Base-by-base conservation (phyloP, 1,140 invertebrate species). In the Pogonus chalceus region DNA sequence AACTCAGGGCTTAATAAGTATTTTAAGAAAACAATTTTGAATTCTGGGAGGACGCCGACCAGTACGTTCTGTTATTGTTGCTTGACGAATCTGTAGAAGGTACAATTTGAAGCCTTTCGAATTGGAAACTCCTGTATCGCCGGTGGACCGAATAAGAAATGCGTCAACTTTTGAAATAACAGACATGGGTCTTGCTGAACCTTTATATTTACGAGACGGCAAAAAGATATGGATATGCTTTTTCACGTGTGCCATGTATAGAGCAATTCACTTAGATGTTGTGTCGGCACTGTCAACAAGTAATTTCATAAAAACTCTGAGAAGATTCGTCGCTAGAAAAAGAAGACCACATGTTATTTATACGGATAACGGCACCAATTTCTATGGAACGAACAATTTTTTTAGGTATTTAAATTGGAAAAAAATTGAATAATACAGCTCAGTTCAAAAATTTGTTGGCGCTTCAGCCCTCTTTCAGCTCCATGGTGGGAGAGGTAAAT, bases 321-420 rank as follows among this genome's bases (percentile, higher is more conserved):
- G 65, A 16, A 48, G 66, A 47, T 72, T 72, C 53, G 55, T 69
- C 12, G 60, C 60, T n/a, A 51, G 63, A 47, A 57, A 65, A 56
- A 65, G 67, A 37, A 52, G 63, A 51, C 68, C 66, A 2, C 35
- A 43, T 1, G 60, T 60, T 0, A 64, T 76, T 7, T 72, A 65
- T 46, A 69, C 60, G 37, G 68, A 75, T 52, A 72, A 74, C 52
- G 72, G 64, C 0, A 67, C 58, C 3, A 72, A 68, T 56, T 72
- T 71, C 49, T 50, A 39, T 12, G 60, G 64, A 2, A 49, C 60
- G 18, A 50, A 55, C 37, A 69, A 67, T 51, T 26, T 52, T 24
- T 62, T 69, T 7, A 51, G 47, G 31, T 51, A 51, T 35, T 21
- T 69, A n/a, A 58, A 72, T 55, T 69, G 65, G 64, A 39, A 58